phyloP scores from a whole-genome alignment of 1,140 invertebrate genomes.

The Plectrocnemia conspersa region DNA sequence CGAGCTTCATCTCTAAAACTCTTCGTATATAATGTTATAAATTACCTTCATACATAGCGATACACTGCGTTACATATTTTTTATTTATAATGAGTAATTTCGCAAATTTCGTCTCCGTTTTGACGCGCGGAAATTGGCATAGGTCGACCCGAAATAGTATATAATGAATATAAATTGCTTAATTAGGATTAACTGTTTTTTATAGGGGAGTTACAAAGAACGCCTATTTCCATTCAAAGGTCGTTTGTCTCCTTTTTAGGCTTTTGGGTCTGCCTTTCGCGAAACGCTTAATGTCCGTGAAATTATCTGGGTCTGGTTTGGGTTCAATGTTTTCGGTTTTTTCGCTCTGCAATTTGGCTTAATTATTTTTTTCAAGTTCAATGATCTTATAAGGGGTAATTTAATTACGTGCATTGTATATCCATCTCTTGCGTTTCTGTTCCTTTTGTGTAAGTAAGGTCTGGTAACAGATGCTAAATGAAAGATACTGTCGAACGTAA shows the following conservation, averaged over 20 bases:
- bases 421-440: no score
- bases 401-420: no score
- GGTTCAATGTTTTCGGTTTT: slow-evolving; percentile 3
- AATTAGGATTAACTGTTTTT: slow-evolving; percentile 12
- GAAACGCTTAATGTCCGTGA: neutral
- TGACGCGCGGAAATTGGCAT: slow-evolving; percentile 4
- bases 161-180: slow-evolving; percentile 24
- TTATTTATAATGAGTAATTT: no score
- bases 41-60: slow-evolving; percentile 18
- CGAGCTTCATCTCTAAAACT: slow-evolving; percentile 8
- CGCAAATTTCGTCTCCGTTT: no score
- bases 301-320: neutral
- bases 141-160: slow-evolving; percentile 1
- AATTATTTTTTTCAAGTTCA: no score
- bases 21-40: slow-evolving; percentile 23
- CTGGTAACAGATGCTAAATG: no score
- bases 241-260: slow-evolving; percentile 7
- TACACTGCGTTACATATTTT: no score
- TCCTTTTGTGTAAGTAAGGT: no score
- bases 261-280: neutral
- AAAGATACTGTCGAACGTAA: no score
- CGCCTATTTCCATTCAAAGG: slow-evolving; percentile 13
- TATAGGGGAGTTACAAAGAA: neutral
- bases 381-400: no score
- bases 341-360: neutral